phyloP scores from a whole-genome alignment of 2,797 vertebrate species.

The Esox lucius region DNA sequence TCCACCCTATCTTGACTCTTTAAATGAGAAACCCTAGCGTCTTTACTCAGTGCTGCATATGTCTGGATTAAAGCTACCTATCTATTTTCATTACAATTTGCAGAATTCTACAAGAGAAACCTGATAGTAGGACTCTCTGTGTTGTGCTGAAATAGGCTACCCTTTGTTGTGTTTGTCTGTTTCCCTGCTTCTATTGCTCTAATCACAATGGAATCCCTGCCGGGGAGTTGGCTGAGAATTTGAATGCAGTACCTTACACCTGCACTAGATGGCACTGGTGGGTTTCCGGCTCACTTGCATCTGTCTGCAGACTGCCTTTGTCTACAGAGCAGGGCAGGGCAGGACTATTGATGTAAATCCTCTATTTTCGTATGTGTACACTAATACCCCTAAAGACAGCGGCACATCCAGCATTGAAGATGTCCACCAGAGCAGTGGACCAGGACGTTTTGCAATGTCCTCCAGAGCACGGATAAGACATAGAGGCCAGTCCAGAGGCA shows the following conservation, averaged over 20 bases:
- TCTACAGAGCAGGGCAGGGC: slow-evolving; percentile 39
- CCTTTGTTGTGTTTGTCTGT: background rate
- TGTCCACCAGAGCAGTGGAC: slow-evolving; percentile 53
- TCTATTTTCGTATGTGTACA: slow-evolving; percentile 62
- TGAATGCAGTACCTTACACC: background rate
- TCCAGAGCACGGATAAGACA: slow-evolving; percentile 44
- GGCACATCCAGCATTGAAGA: slow-evolving; percentile 63
- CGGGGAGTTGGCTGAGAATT: slow-evolving; percentile 4
- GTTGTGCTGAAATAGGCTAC: background rate
- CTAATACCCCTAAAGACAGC: slow-evolving; percentile 65
- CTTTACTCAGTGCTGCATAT: background rate
- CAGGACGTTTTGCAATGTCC: slow-evolving; percentile 57
- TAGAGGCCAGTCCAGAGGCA: slow-evolving; percentile 18
- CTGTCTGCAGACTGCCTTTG: slow-evolving; percentile 13
- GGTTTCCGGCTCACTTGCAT: slow-evolving; percentile 21
- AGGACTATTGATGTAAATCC: slow-evolving; percentile 63
- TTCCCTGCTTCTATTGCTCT: background rate
- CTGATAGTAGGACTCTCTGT: background rate
- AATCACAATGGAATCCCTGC: slow-evolving; percentile 12
- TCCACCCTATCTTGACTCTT: background rate
- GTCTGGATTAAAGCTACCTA: background rate
- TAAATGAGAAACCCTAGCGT: background rate
- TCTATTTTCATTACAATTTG: background rate
- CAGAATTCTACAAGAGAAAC: background rate
- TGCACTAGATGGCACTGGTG: slow-evolving; percentile 58